These are phyloP conservation scores for Apodemia zela DNA, from an alignment of 2,888 invertebrate species.

Conservation along the genomic window DNA sequence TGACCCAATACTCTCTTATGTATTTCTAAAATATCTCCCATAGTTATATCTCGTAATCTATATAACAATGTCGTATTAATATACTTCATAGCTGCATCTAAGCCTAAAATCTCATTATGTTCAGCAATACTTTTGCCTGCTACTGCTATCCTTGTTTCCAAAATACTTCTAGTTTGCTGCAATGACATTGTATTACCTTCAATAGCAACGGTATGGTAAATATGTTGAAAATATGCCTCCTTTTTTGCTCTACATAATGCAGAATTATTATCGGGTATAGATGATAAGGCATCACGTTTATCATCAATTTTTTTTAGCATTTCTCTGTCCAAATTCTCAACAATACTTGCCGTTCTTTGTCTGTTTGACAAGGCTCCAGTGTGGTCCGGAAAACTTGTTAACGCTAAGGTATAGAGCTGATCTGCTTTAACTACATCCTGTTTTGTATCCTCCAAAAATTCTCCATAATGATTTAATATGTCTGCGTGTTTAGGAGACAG, in stretches of 20 bases:
- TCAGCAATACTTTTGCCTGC: constrained; percentile 96
- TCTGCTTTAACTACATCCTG: constrained; percentile 94
- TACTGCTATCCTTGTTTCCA: constrained; percentile 90
- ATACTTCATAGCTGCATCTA: constrained; percentile 97
- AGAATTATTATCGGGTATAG: constrained; percentile 89
- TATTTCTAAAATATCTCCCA: constrained; percentile 94
- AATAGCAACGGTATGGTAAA: constrained; percentile 98
- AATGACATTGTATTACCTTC: constrained; percentile 98
- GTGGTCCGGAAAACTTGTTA: constrained; percentile 91
- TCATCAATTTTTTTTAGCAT: constrained; percentile 89
- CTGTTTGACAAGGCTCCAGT: constrained; percentile 88
- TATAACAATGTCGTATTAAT: constrained; percentile 90
- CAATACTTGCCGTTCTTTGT: constrained; percentile 91
- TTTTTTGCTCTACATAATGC: constrained; percentile 93
- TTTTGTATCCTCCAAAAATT: constrained; percentile 92
- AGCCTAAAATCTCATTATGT: constrained; percentile 96
- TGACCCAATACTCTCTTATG: constrained; percentile 96
- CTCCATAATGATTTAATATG: constrained; percentile 94
- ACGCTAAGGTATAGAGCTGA: constrained; percentile 92
- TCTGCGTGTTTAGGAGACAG: constrained; percentile 96
- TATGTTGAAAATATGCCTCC: constrained; percentile 97
- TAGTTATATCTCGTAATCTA: constrained; percentile 87
- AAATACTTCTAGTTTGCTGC: constrained; percentile 92
- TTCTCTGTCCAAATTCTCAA: constrained; percentile 92
- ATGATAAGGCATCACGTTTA: constrained; percentile 89